Conservation (phyloP, 2,797 vertebrate genomes). For the Anolis apletophallus region DNA sequence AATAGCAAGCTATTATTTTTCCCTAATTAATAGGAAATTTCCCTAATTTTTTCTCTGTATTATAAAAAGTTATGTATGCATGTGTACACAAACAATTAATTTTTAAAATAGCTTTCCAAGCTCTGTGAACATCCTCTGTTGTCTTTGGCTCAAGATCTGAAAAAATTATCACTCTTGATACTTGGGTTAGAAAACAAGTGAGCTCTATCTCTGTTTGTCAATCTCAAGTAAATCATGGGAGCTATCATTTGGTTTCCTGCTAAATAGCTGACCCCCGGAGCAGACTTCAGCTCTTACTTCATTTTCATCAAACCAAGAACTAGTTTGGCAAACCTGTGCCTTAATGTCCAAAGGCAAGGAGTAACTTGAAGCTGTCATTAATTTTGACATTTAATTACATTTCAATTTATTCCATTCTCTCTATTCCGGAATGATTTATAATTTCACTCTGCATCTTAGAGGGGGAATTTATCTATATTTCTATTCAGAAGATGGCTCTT, state of each 20-base stretch:
- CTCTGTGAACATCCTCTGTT: neutral
- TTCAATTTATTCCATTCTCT: conserved; percentile 65
- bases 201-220: neutral
- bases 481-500: conserved; percentile 58
- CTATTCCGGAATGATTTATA: conserved; percentile 59
- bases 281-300: conserved; percentile 28
- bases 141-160: neutral
- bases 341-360: conserved; percentile 55
- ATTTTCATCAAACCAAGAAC: conserved; percentile 57
- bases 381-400: conserved; percentile 67
- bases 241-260: neutral
- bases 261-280: neutral
- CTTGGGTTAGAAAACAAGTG: conserved; percentile 3
- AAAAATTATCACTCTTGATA: neutral
- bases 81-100: neutral
- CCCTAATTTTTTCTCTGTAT: too few species aligned
- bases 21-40: too few species aligned
- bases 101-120: neutral
- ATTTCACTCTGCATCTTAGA: conserved; percentile 66
- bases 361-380: conserved; percentile 56
- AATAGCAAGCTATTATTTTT: too few species aligned
- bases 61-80: too few species aligned
- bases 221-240: neutral
- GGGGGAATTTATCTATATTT: conserved; percentile 67
- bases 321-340: conserved; percentile 34